Evolutionary conservation across 2,888 invertebrate species (phyloP), one percentile per base, ranked within the genome.

Genomic region (Unio delphinus): DNA sequence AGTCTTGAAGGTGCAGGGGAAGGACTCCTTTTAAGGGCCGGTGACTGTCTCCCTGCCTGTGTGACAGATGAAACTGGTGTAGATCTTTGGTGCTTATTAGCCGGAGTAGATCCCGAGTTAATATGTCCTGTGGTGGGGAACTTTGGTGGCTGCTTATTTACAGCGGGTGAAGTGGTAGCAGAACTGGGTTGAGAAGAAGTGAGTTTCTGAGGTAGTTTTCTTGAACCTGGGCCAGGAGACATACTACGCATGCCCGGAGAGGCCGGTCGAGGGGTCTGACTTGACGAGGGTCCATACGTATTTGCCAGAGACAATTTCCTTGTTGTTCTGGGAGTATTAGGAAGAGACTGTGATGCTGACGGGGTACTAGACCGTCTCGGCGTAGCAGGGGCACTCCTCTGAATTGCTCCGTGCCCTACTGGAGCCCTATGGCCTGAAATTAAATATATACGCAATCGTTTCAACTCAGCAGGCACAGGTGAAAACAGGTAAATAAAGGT

Each of bases 211-310:
- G 60, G 70, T 61, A 71, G 67, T 56, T 71, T 72, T 69, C 71
- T 68, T 67, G 76, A 72, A 67, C 70, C 76, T 58, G 81, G 81
- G 63, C 77, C 80, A 63, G 82, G 82, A 55, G 82, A 83, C 28
- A 69, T 72, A 77, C 81, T 81, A 67, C 81, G 81, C 76, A 80
- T 74, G 74, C 78, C 69, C 59, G 79, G 78, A 28, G 81, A 80
- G 30, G 74, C 70, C 5, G 78, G 72, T 65, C 80, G 74, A 7
- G 75, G 68, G 61, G 61, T 64, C 63, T 64, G 56, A 20, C 30
- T 60, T 54, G 30, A 58, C n/a, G 69, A 69, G 64, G 55, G 54
- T 54, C 65, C 65, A 34, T 45, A 45, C 45, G 62, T 63, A 28
- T 64, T 62, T 30, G 73, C 72, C 60, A 79, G 56, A 26, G 80